phyloP scores from a whole-genome alignment of 2,888 invertebrate species.

The Drosophila melanosoma region DNA sequence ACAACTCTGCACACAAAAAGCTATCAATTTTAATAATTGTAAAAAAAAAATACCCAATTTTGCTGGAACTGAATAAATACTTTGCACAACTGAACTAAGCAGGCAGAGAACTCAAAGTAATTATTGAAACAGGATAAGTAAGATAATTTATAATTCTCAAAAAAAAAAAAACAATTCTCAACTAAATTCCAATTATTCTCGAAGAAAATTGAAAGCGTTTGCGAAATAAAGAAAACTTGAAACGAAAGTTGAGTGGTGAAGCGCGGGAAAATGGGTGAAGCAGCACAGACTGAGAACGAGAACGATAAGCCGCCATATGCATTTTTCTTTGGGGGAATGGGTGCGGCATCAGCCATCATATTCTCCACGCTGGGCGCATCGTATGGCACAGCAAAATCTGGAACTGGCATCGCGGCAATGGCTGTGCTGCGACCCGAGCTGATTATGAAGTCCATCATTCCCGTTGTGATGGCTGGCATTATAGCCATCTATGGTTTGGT shows the following conservation, averaged over 20 bases:
- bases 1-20: neutral
- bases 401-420: slow-evolving; percentile 92
- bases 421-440: slow-evolving; percentile 99
- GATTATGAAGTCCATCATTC: slow-evolving; percentile 95
- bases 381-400: slow-evolving; percentile 66
- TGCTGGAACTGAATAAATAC: neutral
- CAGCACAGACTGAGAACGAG: slow-evolving; percentile 12
- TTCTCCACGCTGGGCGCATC: slow-evolving; percentile 94
- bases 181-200: slow-evolving; percentile 1
- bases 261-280: slow-evolving; percentile 11
- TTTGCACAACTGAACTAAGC: neutral
- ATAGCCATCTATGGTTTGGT: slow-evolving; percentile 99
- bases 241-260: neutral
- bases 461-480: slow-evolving; percentile 99
- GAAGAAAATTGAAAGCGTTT: neutral
- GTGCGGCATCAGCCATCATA: slow-evolving; percentile 98
- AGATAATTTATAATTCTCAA: neutral
- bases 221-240: neutral
- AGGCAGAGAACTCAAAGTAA: neutral
- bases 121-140: neutral
- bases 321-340: slow-evolving; percentile 86
- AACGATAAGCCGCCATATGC: slow-evolving; percentile 63
- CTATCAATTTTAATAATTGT: neutral
- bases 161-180: neutral
- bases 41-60: neutral